These are phyloP conservation scores for Busseola fusca DNA, from an alignment of 2,888 invertebrate genomes.

Conservation along the genomic window DNA sequence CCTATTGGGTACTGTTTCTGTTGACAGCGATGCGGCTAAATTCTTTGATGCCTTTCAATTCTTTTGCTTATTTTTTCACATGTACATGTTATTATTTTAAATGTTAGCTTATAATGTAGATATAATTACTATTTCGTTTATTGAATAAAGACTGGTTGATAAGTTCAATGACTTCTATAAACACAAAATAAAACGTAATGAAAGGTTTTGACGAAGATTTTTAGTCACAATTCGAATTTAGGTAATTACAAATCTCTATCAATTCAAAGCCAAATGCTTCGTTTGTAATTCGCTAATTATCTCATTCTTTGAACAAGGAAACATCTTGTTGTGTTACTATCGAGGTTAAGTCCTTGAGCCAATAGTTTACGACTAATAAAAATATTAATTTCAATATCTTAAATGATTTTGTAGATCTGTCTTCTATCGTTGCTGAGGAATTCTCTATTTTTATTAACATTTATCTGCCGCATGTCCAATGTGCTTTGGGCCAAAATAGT, in stretches of 20 bases:
- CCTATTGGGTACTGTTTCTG: too few relatives aligned
- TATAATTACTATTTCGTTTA: too few relatives aligned
- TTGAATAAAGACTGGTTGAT: neutral
- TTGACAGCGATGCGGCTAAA: too few relatives aligned
- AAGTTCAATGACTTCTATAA: neutral
- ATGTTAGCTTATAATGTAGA: too few relatives aligned
- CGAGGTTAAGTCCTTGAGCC: slow-evolving; percentile 19
- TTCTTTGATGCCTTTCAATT: too few relatives aligned
- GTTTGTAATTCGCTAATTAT: slow-evolving; percentile 17
- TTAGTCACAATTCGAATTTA: neutral
- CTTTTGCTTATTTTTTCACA: too few relatives aligned
- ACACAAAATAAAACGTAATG: neutral
- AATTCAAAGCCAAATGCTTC: slow-evolving; percentile 20
- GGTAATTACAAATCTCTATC: slow-evolving; percentile 13
- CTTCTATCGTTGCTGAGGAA: neutral
- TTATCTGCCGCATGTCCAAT: neutral
- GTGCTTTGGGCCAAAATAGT: neutral
- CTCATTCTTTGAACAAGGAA: slow-evolving; percentile 28
- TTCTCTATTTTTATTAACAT: too few relatives aligned
- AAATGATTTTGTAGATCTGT: neutral
- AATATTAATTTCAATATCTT: neutral
- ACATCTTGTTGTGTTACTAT: neutral
- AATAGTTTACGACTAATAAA: slow-evolving; percentile 2
- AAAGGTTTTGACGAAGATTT: neutral
- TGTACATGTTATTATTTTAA: too few relatives aligned